These are phyloP conservation scores for Acleris cristana DNA, from an alignment of 2,888 invertebrate genomes.

Conservation along the genomic window DNA sequence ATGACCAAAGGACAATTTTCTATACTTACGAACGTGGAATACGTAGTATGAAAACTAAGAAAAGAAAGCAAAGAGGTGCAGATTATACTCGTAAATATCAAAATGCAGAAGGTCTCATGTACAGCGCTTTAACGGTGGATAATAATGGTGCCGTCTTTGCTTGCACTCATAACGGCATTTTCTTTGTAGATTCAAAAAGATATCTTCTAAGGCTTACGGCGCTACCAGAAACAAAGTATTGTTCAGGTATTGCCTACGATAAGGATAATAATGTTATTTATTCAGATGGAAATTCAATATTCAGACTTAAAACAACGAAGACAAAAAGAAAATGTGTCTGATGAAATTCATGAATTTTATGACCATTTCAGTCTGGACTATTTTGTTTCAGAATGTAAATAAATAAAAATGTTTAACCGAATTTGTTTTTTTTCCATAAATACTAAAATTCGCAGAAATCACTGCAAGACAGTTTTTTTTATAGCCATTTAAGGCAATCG, in stretches of 20 bases:
- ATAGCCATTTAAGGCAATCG: no score
- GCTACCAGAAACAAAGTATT: neutral
- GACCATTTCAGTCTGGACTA: no score
- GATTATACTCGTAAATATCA: neutral
- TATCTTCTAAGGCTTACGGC: neutral
- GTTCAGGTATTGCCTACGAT: neutral
- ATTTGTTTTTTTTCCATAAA: no score
- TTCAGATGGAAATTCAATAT: slow-evolving; percentile 2
- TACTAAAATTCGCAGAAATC: no score
- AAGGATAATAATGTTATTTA: neutral
- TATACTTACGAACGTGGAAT: neutral
- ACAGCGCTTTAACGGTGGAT: neutral
- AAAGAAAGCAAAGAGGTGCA: neutral
- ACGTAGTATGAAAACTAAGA: neutral
- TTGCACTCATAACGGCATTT: neutral
- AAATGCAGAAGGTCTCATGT: neutral
- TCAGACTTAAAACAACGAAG: neutral
- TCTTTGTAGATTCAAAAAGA: neutral
- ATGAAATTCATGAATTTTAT: no score
- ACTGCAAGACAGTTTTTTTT: no score
- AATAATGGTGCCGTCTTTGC: neutral
- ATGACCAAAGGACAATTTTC: neutral
- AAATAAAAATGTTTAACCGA: no score
- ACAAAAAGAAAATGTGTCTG: neutral
- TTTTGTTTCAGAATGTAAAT: no score